Percentiles rank a stretch among this genome's conserved stretches.
phyloP scores from a whole-genome alignment of 2,888 invertebrate genomes.

The Rhimphoctona megacephalus region DNA sequence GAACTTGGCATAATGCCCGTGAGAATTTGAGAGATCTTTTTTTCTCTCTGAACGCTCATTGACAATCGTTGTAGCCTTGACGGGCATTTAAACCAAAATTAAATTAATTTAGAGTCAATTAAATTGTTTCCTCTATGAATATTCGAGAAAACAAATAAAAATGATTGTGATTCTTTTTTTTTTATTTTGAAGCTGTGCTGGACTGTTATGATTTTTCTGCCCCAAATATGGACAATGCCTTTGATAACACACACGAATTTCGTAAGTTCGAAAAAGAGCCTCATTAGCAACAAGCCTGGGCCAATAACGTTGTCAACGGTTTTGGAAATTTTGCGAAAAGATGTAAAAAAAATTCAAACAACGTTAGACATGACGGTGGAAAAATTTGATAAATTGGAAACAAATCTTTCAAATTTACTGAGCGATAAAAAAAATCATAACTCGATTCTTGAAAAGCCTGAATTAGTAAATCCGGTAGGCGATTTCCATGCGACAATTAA shows the following conservation, averaged over 20 bases:
- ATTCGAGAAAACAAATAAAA: neutral
- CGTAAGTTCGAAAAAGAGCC: neutral
- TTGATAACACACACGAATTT: neutral
- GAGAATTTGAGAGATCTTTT: conserved; percentile 5
- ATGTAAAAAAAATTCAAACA: conserved; percentile 17
- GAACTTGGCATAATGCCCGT: conserved; percentile 34
- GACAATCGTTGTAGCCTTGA: neutral
- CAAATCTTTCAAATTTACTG: neutral
- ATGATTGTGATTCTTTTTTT: neutral
- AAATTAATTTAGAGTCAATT: neutral
- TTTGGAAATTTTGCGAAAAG: conserved; percentile 15
- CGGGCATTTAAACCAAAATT: neutral
- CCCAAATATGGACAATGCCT: conserved; percentile 10
- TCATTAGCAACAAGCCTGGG: conserved; percentile 6
- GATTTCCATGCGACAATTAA: neutral
- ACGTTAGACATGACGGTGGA: conserved; percentile 28
- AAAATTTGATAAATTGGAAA: conserved; percentile 17
- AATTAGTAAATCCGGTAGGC: neutral
- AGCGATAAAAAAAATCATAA: neutral
- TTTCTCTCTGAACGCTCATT: conserved; percentile 4
- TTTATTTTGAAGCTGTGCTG: conserved; percentile 12
- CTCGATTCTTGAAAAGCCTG: neutral
- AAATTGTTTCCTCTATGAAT: neutral
- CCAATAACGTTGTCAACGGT: conserved; percentile 1
- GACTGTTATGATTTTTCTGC: conserved; percentile 27